These are phyloP conservation scores for Drosophila nigromelanica DNA, from an alignment of 1,140 invertebrate genomes.

Conservation along the genomic window DNA sequence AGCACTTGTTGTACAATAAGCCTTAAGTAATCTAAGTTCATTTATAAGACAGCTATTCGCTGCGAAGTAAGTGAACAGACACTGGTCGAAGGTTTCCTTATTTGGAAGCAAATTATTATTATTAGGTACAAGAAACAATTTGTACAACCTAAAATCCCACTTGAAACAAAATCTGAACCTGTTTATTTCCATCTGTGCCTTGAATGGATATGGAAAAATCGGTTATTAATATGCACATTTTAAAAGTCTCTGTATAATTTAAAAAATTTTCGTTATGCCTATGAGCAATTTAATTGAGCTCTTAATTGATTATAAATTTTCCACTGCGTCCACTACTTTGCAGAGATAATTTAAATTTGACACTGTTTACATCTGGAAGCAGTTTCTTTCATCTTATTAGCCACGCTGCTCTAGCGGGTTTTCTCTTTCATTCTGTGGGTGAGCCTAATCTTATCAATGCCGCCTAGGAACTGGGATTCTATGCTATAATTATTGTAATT, in stretches of 20 bases:
- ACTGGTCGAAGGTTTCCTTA: not conserved
- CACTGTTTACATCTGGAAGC: not conserved
- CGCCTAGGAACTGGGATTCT: not conserved
- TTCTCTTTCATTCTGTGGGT: constrained; percentile 17
- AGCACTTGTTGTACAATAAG: not conserved
- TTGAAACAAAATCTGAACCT: constrained; percentile 8
- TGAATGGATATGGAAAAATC: not conserved
- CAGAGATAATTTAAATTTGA: not conserved
- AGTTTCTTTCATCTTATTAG: not conserved
- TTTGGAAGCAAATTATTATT: not conserved
- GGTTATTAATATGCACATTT: constrained; percentile 10
- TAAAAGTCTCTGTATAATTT: not conserved
- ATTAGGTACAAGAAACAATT: constrained; percentile 4
- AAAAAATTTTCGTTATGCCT: too few relatives aligned
- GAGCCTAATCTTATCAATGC: constrained; percentile 58
- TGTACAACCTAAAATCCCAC: constrained; percentile 9
- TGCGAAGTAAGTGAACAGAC: not conserved
- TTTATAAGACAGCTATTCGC: not conserved
- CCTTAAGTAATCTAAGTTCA: not conserved
- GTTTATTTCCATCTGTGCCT: constrained; percentile 6
- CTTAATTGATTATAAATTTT: not conserved
- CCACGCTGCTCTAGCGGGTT: not conserved
- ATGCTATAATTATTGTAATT: constrained; percentile 15
- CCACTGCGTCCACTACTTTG: not conserved
- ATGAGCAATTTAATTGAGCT: too few relatives aligned